A percentile compares a stretch with the other conserved stretches of the same genome.
phyloP scores from a whole-genome alignment of 2,113 vertebrate genomes.

The Cyprinodon variegatus region DNA sequence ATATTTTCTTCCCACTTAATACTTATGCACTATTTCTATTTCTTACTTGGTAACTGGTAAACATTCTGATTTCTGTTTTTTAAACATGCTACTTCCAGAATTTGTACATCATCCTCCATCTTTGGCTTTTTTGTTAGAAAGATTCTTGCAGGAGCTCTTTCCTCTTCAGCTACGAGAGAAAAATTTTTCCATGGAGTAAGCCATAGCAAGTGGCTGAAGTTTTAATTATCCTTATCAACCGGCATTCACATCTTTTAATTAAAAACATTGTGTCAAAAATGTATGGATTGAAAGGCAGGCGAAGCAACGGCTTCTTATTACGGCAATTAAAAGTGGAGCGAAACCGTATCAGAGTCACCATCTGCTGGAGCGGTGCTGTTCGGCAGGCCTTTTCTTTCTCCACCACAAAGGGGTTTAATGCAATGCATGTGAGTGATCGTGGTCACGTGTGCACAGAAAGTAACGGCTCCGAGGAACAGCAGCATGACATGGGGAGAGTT shows the following conservation, averaged over 20 bases:
- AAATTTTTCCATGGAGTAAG: conserved; percentile 22
- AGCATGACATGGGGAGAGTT: conserved; percentile 5
- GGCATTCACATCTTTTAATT: conserved; percentile 65
- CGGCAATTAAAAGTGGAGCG: conserved; percentile 64
- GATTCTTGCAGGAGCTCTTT: background rate
- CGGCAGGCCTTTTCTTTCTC: conserved; percentile 2
- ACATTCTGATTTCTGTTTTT: background rate
- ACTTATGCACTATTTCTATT: background rate
- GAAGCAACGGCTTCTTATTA: conserved; percentile 35
- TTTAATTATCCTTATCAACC: conserved; percentile 58
- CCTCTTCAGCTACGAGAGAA: conserved; percentile 1
- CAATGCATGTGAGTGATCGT: conserved; percentile 27
- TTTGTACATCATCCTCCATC: background rate
- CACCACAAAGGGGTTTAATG: conserved; percentile 21
- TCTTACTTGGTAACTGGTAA: background rate
- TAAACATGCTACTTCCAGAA: background rate
- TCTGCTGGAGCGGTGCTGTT: conserved; percentile 48
- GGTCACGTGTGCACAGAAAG: conserved; percentile 41
- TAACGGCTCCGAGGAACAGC: conserved; percentile 35
- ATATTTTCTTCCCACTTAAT: too few relatives aligned
- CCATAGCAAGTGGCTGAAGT: conserved; percentile 22
- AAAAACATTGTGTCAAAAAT: conserved; percentile 47
- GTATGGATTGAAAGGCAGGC: conserved; percentile 55
- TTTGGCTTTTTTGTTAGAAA: conserved; percentile 5
- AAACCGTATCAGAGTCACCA: conserved; percentile 61